Evolutionary conservation across 2,797 vertebrate genomes (phyloP).

Genomic region (Melanotaenia pygmaea): DNA sequence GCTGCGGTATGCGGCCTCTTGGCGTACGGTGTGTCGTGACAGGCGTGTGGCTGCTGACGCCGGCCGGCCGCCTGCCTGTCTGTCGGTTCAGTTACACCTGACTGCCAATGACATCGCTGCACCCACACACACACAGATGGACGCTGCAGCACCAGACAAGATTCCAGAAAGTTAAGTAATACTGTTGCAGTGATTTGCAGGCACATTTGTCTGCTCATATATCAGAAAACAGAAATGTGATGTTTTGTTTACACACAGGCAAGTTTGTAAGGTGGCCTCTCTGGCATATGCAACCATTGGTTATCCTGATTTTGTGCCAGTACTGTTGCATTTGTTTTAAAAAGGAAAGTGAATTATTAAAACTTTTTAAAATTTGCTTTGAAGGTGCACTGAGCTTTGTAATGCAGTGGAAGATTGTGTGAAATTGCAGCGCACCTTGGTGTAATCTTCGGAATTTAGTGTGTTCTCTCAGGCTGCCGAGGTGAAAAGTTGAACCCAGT

Average conservation of each 20-base stretch:
- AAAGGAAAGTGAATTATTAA: not conserved
- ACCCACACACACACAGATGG: constrained; percentile 50
- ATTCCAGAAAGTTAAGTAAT: constrained; percentile 19
- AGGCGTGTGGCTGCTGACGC: constrained; percentile 84
- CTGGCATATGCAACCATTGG: not conserved
- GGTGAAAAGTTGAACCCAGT: constrained; percentile 82
- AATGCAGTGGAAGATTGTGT: constrained; percentile 36
- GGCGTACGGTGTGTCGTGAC: constrained; percentile 82
- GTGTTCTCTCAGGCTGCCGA: constrained; percentile 73
- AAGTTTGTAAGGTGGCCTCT: not conserved
- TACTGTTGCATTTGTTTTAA: not conserved
- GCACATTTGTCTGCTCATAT: not conserved
- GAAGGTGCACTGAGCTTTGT: constrained; percentile 23
- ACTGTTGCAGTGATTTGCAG: not conserved
- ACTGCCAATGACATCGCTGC: constrained; percentile 65
- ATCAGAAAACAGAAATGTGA: not conserved
- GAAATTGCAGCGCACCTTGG: constrained; percentile 53
- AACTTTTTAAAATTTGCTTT: constrained; percentile 40
- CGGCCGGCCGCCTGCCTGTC: constrained; percentile 78
- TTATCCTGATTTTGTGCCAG: not conserved
- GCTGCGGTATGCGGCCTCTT: constrained; percentile 79
- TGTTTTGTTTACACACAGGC: not conserved
- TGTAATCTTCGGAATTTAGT: constrained; percentile 72
- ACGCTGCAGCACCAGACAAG: not conserved
- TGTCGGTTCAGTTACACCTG: constrained; percentile 82